Conservation (phyloP, 2,797 vertebrate species). For the Alcedo atthis region DNA sequence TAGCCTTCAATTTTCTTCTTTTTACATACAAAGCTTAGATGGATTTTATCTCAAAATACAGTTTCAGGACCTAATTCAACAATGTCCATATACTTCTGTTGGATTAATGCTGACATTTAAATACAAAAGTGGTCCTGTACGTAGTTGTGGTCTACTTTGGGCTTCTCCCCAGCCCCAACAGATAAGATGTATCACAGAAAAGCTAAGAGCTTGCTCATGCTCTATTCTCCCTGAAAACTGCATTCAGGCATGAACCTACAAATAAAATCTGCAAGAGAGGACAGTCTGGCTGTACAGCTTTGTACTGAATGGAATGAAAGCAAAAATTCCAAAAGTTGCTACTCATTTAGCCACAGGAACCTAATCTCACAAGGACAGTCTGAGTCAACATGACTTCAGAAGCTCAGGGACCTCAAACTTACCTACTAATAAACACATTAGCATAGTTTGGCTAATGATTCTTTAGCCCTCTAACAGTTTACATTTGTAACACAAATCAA, state of each 20-base stretch:
- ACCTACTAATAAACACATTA: background rate
- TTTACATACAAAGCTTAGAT: background rate
- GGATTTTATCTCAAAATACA: background rate
- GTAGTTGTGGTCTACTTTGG: background rate
- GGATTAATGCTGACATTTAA: background rate
- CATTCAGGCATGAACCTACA: background rate
- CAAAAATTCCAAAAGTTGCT: background rate
- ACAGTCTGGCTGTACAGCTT: background rate
- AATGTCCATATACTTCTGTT: background rate
- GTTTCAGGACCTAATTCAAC: background rate
- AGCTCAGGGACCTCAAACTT: background rate
- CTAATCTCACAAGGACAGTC: rapidly evolving
- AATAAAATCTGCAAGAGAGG: background rate
- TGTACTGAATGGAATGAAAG: background rate
- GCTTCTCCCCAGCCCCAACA: background rate
- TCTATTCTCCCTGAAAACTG: background rate
- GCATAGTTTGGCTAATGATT: background rate
- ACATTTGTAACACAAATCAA: background rate
- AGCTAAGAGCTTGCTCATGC: background rate
- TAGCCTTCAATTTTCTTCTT: background rate
- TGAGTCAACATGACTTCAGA: background rate
- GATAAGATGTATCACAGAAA: background rate
- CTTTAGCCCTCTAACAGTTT: background rate
- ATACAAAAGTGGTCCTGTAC: background rate
- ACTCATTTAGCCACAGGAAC: background rate